Evolutionary conservation across 2,888 invertebrate genomes (phyloP).

Genomic region (Parnassius mnemosyne): DNA sequence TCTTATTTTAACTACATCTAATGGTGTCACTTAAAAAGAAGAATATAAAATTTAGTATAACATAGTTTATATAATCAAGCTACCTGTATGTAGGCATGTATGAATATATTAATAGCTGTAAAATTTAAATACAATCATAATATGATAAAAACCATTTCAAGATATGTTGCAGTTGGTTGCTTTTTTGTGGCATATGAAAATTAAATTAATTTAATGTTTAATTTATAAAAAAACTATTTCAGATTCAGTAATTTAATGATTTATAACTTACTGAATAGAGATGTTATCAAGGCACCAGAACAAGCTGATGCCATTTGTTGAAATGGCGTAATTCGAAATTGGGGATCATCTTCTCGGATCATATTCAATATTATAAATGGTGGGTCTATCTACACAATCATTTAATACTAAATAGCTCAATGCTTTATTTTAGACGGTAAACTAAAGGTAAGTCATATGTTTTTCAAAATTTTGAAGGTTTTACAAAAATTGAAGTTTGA

Average conservation of each 20-base stretch:
- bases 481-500: too few relatives aligned
- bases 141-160: too few relatives aligned
- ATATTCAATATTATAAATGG: constrained; percentile 37
- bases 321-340: constrained; percentile 86
- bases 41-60: constrained; percentile 2
- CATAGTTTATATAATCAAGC: not conserved
- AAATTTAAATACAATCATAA: too few relatives aligned
- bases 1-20: constrained; percentile 99
- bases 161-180: too few relatives aligned
- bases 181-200: too few relatives aligned
- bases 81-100: too few relatives aligned
- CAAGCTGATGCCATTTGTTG: constrained; percentile 94
- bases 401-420: too few relatives aligned
- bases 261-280: constrained; percentile 86
- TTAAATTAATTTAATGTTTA: too few relatives aligned
- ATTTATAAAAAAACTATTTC: too few relatives aligned
- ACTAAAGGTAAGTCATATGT: constrained; percentile 31
- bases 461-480: constrained; percentile 26
- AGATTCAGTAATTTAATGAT: not conserved
- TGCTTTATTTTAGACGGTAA: too few relatives aligned
- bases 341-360: constrained; percentile 85
- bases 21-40: constrained; percentile 91
- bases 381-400: too few relatives aligned
- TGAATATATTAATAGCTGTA: too few relatives aligned
- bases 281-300: constrained; percentile 93